Base-by-base conservation (phyloP, 2,888 invertebrate genomes). In the Eulithis prunata region DNA sequence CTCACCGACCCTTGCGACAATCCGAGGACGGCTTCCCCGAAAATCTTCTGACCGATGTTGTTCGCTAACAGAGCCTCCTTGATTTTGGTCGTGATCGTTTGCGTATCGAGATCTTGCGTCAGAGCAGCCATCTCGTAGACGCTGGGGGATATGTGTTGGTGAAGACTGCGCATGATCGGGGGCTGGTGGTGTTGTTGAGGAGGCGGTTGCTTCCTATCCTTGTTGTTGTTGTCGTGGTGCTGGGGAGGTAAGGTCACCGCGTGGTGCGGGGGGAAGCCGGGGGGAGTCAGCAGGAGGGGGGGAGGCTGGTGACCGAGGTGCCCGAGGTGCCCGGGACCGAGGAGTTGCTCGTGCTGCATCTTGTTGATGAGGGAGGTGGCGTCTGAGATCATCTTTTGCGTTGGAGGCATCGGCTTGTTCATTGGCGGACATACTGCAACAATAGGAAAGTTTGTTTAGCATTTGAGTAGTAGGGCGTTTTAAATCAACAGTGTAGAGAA, bases 41-140 rank as follows among this genome's bases (percentile, higher is more conserved):
- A 99, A 71, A 98, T 98, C 94, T 99, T 99, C 90, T 99, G 99
- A 3, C 99, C 99, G 75, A 99, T 98, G 84, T 99, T 99, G 87
- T 99, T 99, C 47, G 99, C 98, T 60, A 99, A 94, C 10, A 99
- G 94, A 0, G 99, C 98, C 87, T 99, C 99, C 85, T 99, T 99
- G 84, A 99, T 99, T 88, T 98, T 98, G 8, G 98, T 98, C 2
- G 99, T 99, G 78, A 99, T 98, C 21, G 97, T 96, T 84, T 99
- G 98, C 1, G 99, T 99, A 89, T 99, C 99, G 71, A 99, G 94
- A 86, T 99, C 99, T 79, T 98, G 98, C 10, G 99, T 99, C 52
- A 99, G 94, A 4, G 99, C 99, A 1, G 99, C 98, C 97, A 99
- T 98, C 89, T 99, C 99, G 87, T 99, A 98, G 13, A 99, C 98